Evolutionary conservation across 2,113 vertebrate genomes (phyloP).

Genomic region (Epinephelus fuscoguttatus): DNA sequence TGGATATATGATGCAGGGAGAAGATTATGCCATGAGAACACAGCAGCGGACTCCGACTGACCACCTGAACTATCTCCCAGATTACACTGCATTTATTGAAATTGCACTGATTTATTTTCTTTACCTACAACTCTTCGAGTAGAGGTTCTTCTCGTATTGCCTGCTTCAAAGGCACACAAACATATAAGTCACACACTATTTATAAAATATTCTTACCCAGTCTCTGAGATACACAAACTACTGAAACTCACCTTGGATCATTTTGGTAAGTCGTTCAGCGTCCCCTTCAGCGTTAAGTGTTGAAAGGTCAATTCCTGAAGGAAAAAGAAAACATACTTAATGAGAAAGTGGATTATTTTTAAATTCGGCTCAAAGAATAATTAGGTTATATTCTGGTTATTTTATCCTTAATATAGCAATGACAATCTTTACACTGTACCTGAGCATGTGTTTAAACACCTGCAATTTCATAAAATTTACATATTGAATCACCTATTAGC

Average conservation of each 20-base stretch:
- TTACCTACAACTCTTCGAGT: conserved; percentile 64
- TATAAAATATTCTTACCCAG: background rate
- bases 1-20: conserved; percentile 23
- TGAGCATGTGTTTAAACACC: background rate
- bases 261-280: conserved; percentile 41
- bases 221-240: background rate
- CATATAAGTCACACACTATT: conserved; percentile 31
- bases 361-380: background rate
- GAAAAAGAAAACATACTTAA: conserved; percentile 15
- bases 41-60: background rate
- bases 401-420: background rate
- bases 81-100: background rate
- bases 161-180: conserved; percentile 66
- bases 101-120: conserved; percentile 8
- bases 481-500: background rate
- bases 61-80: conserved; percentile 20
- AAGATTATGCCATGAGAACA: background rate
- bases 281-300: conserved; percentile 48
- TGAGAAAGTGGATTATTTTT: background rate
- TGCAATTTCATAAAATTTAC: background rate
- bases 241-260: conserved; percentile 73
- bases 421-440: background rate
- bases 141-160: conserved; percentile 48
- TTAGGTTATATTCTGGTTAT: background rate
- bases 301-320: conserved; percentile 52